Evolutionary conservation across 1,140 invertebrate species (phyloP).

Genomic region (Drosophila parabipectinata): DNA sequence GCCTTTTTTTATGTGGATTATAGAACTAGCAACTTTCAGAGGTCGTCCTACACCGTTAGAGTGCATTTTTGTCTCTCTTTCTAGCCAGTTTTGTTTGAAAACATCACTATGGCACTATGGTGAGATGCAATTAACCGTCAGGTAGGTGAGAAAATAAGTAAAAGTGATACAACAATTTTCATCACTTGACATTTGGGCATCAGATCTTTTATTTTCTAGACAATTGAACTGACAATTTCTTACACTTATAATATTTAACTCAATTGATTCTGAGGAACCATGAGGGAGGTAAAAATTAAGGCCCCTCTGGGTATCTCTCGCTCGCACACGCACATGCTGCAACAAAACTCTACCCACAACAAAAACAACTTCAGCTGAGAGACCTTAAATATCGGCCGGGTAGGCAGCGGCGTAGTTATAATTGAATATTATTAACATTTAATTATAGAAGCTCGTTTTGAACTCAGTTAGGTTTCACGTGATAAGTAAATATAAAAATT

Average conservation of each 20-base stretch:
- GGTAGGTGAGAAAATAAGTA: slow-evolving; percentile 24
- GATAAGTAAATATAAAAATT: no score
- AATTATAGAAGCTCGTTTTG: not conserved
- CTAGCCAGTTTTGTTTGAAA: slow-evolving; percentile 20
- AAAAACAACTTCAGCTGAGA: slow-evolving; percentile 16
- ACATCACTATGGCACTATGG: not conserved
- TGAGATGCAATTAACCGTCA: slow-evolving; percentile 2
- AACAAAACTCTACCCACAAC: slow-evolving; percentile 23
- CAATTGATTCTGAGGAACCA: slow-evolving; percentile 10
- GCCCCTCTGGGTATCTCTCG: slow-evolving; percentile 1
- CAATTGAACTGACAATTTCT: slow-evolving; percentile 16
- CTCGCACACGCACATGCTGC: slow-evolving; percentile 22
- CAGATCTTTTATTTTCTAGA: not conserved
- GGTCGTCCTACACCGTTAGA: slow-evolving; percentile 1
- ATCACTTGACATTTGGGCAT: slow-evolving; percentile 16
- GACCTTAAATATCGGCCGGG: slow-evolving; percentile 16
- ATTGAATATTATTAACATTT: not conserved
- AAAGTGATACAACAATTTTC: slow-evolving; percentile 19
- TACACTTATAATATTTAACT: slow-evolving; percentile 39
- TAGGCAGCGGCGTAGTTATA: not conserved
- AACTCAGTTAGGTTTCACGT: no score
- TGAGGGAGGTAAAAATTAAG: slow-evolving; percentile 21
- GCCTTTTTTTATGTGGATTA: slow-evolving; percentile 1
- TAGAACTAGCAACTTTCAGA: slow-evolving; percentile 4
- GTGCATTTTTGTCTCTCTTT: not conserved